Conservation (phyloP, 2,113 vertebrate genomes). For the Globicephala melas region DNA sequence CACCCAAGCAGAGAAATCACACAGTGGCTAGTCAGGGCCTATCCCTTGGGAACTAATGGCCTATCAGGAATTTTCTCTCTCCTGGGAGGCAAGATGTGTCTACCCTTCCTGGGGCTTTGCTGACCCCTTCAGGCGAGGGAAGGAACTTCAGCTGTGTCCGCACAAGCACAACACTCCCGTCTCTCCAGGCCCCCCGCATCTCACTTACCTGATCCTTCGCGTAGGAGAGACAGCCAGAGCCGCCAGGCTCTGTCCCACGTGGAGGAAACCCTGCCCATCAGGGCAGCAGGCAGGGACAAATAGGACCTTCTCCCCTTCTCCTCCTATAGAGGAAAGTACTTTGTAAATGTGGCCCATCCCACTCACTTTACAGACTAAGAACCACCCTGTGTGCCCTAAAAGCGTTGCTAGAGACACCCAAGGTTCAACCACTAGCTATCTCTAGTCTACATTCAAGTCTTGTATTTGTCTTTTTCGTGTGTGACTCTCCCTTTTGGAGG, state of each 20-base stretch:
- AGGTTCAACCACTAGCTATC: not conserved
- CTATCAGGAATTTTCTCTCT: not conserved
- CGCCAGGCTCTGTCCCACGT: not conserved
- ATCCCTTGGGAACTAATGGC: not conserved
- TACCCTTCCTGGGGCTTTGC: conserved; percentile 49
- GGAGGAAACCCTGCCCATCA: not conserved
- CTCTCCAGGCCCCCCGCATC: not conserved
- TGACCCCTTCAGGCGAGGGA: conserved; percentile 57
- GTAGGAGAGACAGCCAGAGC: not conserved
- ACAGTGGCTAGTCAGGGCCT: not conserved
- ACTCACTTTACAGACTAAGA: not conserved
- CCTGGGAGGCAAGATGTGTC: not conserved
- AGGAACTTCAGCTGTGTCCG: conserved; percentile 32
- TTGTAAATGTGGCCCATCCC: not conserved
- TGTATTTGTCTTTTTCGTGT: not conserved
- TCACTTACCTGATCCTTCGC: not conserved
- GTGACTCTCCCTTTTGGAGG: not conserved
- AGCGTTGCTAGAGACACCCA: not conserved
- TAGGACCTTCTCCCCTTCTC: not conserved
- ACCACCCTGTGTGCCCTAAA: not conserved
- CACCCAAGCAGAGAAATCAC: not conserved
- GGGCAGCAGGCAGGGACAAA: not conserved
- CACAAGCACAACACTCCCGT: not conserved
- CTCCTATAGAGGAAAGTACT: not conserved
- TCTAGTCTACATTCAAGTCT: not conserved